Conservation (phyloP, 2,113 vertebrate species). For the Stictonetta naevosa region DNA sequence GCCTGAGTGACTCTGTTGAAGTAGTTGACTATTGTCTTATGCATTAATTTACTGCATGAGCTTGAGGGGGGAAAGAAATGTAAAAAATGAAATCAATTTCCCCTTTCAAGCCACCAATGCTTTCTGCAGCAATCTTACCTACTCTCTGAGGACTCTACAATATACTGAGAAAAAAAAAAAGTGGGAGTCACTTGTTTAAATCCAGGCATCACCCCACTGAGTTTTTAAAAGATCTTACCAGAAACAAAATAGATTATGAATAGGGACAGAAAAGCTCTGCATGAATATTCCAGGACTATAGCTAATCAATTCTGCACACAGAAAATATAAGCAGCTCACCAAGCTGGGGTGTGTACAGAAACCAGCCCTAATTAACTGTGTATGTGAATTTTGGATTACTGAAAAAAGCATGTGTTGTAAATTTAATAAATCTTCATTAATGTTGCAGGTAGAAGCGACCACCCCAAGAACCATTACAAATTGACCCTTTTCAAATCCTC, state of each 20-base stretch:
- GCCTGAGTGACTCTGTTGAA: conserved; percentile 6
- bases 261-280: not conserved
- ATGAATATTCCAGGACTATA: not conserved
- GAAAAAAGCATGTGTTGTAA: not conserved
- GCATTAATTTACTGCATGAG: not conserved
- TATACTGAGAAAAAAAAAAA: not conserved
- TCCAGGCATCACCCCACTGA: not conserved
- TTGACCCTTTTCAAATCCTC: conserved; percentile 31
- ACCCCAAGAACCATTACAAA: conserved; percentile 17
- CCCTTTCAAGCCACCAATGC: not conserved
- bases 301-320: not conserved
- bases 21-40: conserved; percentile 18
- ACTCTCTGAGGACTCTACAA: not conserved
- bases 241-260: not conserved
- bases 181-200: not conserved
- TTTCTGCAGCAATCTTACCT: not conserved
- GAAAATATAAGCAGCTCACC: not conserved
- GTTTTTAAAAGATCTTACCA: not conserved
- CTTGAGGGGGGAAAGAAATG: not conserved
- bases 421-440: conserved; percentile 61
- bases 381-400: conserved; percentile 18
- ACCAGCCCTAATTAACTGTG: not conserved
- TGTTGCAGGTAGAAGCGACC: not conserved
- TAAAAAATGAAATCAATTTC: not conserved
- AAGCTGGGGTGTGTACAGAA: not conserved